Evolutionary conservation across 64 coral and sea anemone genomes (phyloP).

Genomic region (Exaiptasia diaphana): DNA sequence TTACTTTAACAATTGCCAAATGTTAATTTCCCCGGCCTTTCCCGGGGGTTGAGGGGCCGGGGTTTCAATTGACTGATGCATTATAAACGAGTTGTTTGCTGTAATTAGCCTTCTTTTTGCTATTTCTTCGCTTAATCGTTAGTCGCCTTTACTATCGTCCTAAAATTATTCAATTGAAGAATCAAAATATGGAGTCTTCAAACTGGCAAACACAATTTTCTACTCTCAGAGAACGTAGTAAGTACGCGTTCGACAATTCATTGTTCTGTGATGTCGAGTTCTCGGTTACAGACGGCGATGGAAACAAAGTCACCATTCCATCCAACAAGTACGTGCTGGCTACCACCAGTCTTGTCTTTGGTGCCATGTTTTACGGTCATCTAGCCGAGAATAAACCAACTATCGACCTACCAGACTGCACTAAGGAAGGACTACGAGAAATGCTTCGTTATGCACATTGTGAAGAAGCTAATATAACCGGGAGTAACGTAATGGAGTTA

Average conservation of each 20-base stretch:
- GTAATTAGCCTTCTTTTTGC: no score
- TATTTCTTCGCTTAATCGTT: no score
- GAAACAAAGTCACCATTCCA: not conserved
- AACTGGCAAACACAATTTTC: not conserved
- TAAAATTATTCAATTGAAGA: no score
- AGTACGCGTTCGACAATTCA: slow-evolving; percentile 15
- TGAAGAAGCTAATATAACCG: not conserved
- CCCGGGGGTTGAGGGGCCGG: no score
- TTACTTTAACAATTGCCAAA: no score
- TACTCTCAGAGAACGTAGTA: not conserved
- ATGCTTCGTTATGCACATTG: slow-evolving; percentile 12
- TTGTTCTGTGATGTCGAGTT: slow-evolving; percentile 42
- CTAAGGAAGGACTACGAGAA: not conserved
- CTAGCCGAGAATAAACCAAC: not conserved
- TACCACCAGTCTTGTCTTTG: slow-evolving; percentile 29
- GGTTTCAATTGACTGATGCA: no score
- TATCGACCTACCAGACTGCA: slow-evolving; percentile 6
- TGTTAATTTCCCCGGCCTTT: no score
- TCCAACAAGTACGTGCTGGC: slow-evolving; percentile 42
- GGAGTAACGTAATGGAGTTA: slow-evolving; percentile 48
- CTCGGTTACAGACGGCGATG: not conserved
- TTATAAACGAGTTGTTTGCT: no score
- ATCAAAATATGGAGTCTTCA: no score
- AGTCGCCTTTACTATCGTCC: no score
- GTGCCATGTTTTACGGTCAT: slow-evolving; percentile 36